A percentile compares a stretch with the other conserved stretches of the same genome.
Evolutionary conservation across 2,888 invertebrate species (phyloP).

Genomic region (Lasioglossum malachurum): DNA sequence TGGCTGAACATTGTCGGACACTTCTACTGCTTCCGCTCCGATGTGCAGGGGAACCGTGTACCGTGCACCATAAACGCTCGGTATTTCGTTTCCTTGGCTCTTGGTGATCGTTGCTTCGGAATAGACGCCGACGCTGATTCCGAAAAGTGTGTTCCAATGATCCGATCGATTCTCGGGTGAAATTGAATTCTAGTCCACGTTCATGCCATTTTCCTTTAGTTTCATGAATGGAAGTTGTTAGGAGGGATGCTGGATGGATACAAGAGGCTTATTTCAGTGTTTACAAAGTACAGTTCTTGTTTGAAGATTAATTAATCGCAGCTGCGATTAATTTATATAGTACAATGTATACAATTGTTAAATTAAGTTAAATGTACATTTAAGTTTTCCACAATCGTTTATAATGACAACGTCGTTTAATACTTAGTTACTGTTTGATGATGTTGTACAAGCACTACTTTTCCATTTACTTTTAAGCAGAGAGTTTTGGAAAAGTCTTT

Average conservation of each 20-base stretch:
- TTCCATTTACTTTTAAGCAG: neutral
- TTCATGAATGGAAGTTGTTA: neutral
- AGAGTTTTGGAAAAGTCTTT: neutral
- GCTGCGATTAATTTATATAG: neutral
- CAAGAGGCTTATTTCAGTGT: neutral
- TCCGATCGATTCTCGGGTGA: neutral
- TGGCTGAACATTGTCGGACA: constrained; percentile 45
- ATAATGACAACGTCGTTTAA: neutral
- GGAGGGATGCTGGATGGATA: neutral
- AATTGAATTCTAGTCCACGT: neutral
- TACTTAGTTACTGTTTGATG: neutral
- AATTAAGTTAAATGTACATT: too few relatives aligned
- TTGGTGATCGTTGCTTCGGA: neutral
- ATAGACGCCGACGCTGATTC: neutral
- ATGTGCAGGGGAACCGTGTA: constrained; percentile 20
- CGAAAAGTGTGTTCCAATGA: neutral
- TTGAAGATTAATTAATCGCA: neutral
- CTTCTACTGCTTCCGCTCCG: constrained; percentile 46
- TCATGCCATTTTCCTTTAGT: neutral
- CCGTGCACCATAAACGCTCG: neutral
- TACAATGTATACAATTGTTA: too few relatives aligned
- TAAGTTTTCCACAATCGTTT: neutral
- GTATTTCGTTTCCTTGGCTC: neutral
- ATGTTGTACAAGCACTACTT: neutral
- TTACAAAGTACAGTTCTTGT: neutral